Evolutionary conservation across 1,140 invertebrate species (phyloP), one percentile per base, ranked within the genome.

Genomic region (Eumeta japonica): DNA sequence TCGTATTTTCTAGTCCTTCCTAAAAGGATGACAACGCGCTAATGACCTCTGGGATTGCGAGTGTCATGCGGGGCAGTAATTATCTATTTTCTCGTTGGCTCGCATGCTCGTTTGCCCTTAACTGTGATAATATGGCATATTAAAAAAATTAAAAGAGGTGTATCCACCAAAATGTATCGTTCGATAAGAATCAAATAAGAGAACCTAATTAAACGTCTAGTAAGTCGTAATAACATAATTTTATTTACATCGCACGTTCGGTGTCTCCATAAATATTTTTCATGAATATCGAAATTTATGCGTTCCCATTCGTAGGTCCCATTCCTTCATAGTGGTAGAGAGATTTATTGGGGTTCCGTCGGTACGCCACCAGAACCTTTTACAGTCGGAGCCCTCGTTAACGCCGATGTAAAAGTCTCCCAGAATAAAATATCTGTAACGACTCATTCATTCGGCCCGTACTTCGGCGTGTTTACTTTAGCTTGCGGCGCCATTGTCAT

Each of bases 321-420:
- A 36, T 50, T 48, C 42, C 50, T 35, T 41, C 40, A 54, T 45
- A 41, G 41, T 32, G 38, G 18, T 28, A 13, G 52, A 66, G 67
- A 72, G 68, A 68, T 72, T 68, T 68, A 54, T 60, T 33, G 43
- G 40, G 41, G 51, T 44, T 64, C 63, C n/a, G n/a, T n/a, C n/a
- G n/a, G n/a, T n/a, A n/a, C n/a, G n/a, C n/a, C n/a, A n/a, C n/a
- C n/a, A n/a, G 62, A 68, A 58, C 61, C 48, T 65, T 71, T 72
- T 72, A 72, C 67, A 46, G 58, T 37, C 47, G 54, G 44, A 46
- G 44, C 38, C 34, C 54, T 72, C 64, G 63, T 68, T 68, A 68
- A 67, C 67, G 64, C 67, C 53, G 49, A 49, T 62, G 62, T 72
- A 61, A 65, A 63, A 43, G 61, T 64, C 56, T 28, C 4, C 28